Conservation (phyloP, 2,888 invertebrate genomes). For the Achlya flavicornis region DNA sequence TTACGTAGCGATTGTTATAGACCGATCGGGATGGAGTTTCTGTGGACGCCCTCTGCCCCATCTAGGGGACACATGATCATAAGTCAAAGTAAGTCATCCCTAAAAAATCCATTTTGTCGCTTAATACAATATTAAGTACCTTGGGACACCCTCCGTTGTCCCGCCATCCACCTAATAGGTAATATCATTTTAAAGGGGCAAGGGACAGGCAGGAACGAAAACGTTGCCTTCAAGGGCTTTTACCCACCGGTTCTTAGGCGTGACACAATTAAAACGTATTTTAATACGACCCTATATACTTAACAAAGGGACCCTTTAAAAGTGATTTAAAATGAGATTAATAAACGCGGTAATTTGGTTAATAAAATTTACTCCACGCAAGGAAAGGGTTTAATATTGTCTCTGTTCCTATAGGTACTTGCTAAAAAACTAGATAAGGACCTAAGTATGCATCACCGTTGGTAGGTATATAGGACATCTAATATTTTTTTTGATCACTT, state of each 20-base stretch:
- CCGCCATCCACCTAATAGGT: conserved; percentile 10
- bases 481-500: too few relatives aligned
- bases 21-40: too few relatives aligned
- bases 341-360: conserved; percentile 10
- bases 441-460: too few relatives aligned
- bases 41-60: too few relatives aligned
- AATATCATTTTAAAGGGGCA: conserved; percentile 26
- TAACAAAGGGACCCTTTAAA: conserved; percentile 29
- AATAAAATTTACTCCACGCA: background rate
- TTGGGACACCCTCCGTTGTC: conserved; percentile 3
- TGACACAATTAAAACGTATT: conserved; percentile 10
- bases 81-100: too few relatives aligned
- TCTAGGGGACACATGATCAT: too few relatives aligned
- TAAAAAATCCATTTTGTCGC: background rate
- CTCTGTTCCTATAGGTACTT: too few relatives aligned
- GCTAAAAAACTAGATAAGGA: too few relatives aligned
- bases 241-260: background rate
- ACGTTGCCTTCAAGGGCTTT: conserved; percentile 10
- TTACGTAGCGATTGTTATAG: too few relatives aligned
- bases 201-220: background rate
- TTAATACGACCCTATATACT: conserved; percentile 13
- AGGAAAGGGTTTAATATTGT: background rate
- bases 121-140: background rate
- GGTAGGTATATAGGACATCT: too few relatives aligned
- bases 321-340: conserved; percentile 11